Conservation (phyloP, 1,140 invertebrate genomes). For the Melanaphis sacchari region DNA sequence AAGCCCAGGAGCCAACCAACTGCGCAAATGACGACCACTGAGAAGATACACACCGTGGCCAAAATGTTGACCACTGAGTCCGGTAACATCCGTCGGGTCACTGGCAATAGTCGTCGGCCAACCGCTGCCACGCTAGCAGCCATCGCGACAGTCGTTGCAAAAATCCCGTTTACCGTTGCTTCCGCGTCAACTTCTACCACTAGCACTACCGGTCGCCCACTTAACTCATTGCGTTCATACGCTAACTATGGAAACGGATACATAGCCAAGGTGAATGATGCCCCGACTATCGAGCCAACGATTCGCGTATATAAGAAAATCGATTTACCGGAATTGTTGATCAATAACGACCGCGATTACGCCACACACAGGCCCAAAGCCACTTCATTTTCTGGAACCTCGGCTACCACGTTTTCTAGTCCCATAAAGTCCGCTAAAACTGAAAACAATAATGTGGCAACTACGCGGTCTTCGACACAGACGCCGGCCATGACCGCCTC, state of each 20-base stretch:
- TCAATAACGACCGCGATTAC: constrained; percentile 63
- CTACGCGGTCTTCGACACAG: background rate
- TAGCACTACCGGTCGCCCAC: background rate
- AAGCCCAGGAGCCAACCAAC: background rate
- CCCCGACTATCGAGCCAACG: background rate
- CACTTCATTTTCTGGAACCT: background rate
- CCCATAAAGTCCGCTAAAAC: background rate
- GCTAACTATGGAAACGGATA: background rate
- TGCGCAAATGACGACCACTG: background rate
- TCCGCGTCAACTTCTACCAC: background rate
- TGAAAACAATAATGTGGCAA: background rate
- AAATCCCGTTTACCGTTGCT: background rate
- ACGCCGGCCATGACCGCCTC: background rate
- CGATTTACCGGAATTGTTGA: constrained; percentile 60
- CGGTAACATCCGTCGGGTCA: constrained; percentile 63
- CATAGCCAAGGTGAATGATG: background rate
- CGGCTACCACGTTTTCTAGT: background rate
- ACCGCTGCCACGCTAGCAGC: constrained; percentile 61
- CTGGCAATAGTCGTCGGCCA: constrained; percentile 58
- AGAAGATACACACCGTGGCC: background rate
- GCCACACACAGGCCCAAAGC: background rate
- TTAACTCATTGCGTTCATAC: background rate
- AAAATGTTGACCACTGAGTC: background rate
- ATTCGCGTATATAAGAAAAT: constrained; percentile 33
- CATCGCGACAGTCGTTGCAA: background rate